These are phyloP conservation scores for Fistularia commersonii DNA, from an alignment of 2,797 vertebrate species.

Conservation along the genomic window DNA sequence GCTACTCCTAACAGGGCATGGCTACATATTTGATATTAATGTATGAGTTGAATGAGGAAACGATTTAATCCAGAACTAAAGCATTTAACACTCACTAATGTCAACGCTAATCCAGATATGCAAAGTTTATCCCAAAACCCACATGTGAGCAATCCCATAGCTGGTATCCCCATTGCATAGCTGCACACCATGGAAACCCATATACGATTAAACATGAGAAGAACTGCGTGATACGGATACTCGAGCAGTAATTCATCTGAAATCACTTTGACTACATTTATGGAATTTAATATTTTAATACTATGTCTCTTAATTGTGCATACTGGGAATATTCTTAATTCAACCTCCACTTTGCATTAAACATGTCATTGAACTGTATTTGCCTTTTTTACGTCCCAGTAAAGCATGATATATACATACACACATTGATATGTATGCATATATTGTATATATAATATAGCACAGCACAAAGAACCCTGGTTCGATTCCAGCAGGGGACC, in stretches of 20 bases:
- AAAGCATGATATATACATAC: too few species aligned
- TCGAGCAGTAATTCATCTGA: slow-evolving; percentile 32
- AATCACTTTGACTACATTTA: slow-evolving; percentile 40
- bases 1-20: slow-evolving; percentile 46
- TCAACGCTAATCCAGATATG: slow-evolving; percentile 68
- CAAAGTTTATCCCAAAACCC: slow-evolving; percentile 64
- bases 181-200: slow-evolving; percentile 18
- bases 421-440: too few species aligned
- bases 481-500: too few species aligned
- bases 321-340: slow-evolving; percentile 17
- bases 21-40: slow-evolving; percentile 59
- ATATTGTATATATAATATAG: too few species aligned
- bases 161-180: slow-evolving; percentile 9
- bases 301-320: slow-evolving; percentile 32
- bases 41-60: slow-evolving; percentile 54
- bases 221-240: slow-evolving; percentile 14
- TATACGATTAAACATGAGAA: slow-evolving; percentile 30
- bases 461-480: too few species aligned
- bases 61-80: slow-evolving; percentile 63
- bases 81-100: slow-evolving; percentile 64
- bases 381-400: too few species aligned
- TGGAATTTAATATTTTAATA: slow-evolving; percentile 33
- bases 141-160: slow-evolving; percentile 58
- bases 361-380: background rate
- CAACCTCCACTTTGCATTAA: slow-evolving; percentile 1